phyloP scores from a whole-genome alignment of 2,888 invertebrate genomes.

The Drosophila nr. perissopoda region DNA sequence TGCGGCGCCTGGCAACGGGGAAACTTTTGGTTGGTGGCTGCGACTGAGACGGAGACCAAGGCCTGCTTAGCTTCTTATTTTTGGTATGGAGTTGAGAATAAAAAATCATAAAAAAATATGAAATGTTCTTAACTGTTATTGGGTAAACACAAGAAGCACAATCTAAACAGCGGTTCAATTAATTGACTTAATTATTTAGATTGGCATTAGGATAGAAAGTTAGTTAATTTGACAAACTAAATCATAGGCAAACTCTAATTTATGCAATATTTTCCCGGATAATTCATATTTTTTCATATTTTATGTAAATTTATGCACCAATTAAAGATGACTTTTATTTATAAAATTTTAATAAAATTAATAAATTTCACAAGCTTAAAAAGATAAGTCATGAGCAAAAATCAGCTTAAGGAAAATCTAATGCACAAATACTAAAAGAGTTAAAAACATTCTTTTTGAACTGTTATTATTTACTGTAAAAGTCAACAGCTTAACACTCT shows the following conservation, averaged over 20 bases:
- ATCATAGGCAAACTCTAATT: neutral
- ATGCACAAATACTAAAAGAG: neutral
- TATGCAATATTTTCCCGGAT: rapidly evolving
- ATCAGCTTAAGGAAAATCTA: neutral
- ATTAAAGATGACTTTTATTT: neutral
- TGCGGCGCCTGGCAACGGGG: conserved; percentile 40
- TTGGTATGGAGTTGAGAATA: neutral
- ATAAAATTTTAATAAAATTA: rapidly evolving
- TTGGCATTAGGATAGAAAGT: neutral
- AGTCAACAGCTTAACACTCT: neutral
- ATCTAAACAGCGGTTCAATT: conserved; percentile 8
- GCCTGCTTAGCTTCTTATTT: conserved; percentile 10
- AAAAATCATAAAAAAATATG: conserved; percentile 30
- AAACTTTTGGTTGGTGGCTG: conserved; percentile 2
- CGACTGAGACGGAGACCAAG: conserved; percentile 6
- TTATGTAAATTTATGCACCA: neutral
- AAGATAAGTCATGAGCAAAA: neutral
- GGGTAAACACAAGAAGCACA: conserved; percentile 15
- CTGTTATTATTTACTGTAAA: neutral
- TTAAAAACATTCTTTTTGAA: neutral
- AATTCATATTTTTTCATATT: neutral
- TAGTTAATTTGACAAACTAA: neutral
- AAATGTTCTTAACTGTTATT: conserved; percentile 42
- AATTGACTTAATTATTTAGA: neutral
- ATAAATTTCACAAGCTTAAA: neutral